Percentiles rank a stretch among this genome's conserved stretches.
phyloP scores from a whole-genome alignment of 2,113 vertebrate species.

The Eulemur rufifrons region DNA sequence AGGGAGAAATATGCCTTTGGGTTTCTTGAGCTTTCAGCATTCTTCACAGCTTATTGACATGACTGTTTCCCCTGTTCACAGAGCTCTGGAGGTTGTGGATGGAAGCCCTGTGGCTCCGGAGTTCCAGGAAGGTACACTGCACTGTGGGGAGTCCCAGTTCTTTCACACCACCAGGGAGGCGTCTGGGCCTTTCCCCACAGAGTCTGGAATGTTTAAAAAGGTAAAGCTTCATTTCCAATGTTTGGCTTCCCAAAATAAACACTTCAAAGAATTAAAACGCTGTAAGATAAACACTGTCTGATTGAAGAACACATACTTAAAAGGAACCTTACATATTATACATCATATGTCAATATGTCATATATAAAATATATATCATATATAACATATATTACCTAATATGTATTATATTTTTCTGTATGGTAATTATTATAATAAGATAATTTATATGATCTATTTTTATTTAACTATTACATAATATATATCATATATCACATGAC shows the following conservation, averaged over 20 bases:
- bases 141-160: constrained; percentile 21
- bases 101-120: not conserved
- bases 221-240: constrained; percentile 63
- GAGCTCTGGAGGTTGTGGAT: constrained; percentile 2
- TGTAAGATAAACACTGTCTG: not conserved
- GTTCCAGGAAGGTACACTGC: not conserved
- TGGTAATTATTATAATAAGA: not conserved
- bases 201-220: constrained; percentile 68
- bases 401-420: not conserved
- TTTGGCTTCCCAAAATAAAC: not conserved
- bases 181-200: constrained; percentile 4
- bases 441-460: not conserved
- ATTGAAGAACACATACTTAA: not conserved
- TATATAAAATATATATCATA: not conserved
- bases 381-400: not conserved
- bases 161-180: not conserved
- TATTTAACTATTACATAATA: not conserved
- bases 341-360: not conserved
- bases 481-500: not conserved
- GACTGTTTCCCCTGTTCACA: constrained; percentile 43
- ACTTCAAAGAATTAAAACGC: not conserved
- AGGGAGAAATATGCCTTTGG: not conserved
- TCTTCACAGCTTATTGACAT: not conserved
- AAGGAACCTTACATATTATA: not conserved
- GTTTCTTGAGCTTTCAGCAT: not conserved